Base-by-base conservation (phyloP, 2,888 invertebrate species). In the Icerya purchasi region DNA sequence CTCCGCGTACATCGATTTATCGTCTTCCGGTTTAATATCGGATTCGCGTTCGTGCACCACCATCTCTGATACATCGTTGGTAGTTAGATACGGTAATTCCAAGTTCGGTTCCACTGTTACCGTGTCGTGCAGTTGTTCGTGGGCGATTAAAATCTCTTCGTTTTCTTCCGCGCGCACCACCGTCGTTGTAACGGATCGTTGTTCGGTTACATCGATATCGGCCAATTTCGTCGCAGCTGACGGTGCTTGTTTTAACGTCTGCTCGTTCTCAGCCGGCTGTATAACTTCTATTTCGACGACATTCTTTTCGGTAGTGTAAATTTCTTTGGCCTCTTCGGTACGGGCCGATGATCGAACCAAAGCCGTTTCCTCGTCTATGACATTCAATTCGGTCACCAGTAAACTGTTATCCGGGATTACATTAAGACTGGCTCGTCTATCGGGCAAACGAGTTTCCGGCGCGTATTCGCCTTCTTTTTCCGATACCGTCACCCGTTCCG, bases 1-100 rank as follows among this genome's bases (percentile, higher is more conserved):
- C n/a, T n/a, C n/a, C n/a, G n/a, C n/a, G n/a, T n/a, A 68, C 19
- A 73, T 71, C 62, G 78, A 79, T 58, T 76, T 74, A 55, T 74
- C 73, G 60, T 74, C 74, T 19, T 75, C 68, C 18, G 71, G 66
- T 23, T 83, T n/a, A n/a, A n/a, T 75, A 54, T 76, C 72, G 54
- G 74, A 75, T 74, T 83, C 83, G 52, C 77, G 77, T 72, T 86
- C 86, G 70, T 83, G 81, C 8, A 80, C 68, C n/a, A 78, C 68
- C 0, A 80, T 74, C 65, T 78, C 75, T 5, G 76, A 75, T 24
- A 76, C 68, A 66, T 78, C 77, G 64, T 79, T 78, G 53, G 75
- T 72, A 69, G 81, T 79, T 58, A 83, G 70, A 55, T 77, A 72
- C 54, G 74, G 73, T 64, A 83, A 71, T 1, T 68, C 69, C 1